A percentile compares a stretch with the other conserved stretches of the same genome.
phyloP scores from a whole-genome alignment of 1,140 invertebrate species.

The Trachelipus rathkii region DNA sequence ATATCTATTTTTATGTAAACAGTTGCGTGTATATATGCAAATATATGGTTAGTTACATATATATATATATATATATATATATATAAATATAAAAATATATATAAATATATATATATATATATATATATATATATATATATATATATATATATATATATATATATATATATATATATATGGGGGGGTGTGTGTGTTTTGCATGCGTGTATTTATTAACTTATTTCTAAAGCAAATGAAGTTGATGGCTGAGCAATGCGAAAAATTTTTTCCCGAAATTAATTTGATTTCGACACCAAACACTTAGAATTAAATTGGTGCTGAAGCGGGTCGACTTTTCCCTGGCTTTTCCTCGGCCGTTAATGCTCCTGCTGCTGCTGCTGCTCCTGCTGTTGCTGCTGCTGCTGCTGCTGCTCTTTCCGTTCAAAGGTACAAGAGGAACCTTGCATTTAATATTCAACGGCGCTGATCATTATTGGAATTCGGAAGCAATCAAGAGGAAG shows the following conservation, averaged over 20 bases:
- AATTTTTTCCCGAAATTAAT: neutral
- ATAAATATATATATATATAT: neutral
- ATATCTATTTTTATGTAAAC: too few species aligned
- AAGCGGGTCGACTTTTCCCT: too few species aligned
- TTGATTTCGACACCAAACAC: constrained; percentile 10
- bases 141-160: constrained; percentile 5
- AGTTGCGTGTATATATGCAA: too few species aligned
- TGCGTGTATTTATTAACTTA: too few species aligned
- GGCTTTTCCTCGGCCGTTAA: too few species aligned
- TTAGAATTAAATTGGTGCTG: neutral
- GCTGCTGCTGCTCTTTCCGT: too few species aligned
- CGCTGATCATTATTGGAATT: constrained; percentile 7
- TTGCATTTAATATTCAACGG: constrained; percentile 4
- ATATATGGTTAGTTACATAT: too few species aligned
- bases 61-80: constrained; percentile 14
- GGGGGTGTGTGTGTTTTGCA: too few species aligned
- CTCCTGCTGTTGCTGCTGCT: neutral
- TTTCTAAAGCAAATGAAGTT: neutral
- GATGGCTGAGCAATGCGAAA: neutral
- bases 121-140: constrained; percentile 19
- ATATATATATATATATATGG: constrained; percentile 1
- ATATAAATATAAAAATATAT: neutral
- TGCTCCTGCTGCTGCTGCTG: neutral
- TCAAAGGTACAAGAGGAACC: neutral
- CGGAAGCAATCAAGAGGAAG: constrained; percentile 13